Percentiles rank a stretch among this genome's conserved stretches.
phyloP scores from a whole-genome alignment of 2,113 vertebrate species.

The Otolemur garnettii region DNA sequence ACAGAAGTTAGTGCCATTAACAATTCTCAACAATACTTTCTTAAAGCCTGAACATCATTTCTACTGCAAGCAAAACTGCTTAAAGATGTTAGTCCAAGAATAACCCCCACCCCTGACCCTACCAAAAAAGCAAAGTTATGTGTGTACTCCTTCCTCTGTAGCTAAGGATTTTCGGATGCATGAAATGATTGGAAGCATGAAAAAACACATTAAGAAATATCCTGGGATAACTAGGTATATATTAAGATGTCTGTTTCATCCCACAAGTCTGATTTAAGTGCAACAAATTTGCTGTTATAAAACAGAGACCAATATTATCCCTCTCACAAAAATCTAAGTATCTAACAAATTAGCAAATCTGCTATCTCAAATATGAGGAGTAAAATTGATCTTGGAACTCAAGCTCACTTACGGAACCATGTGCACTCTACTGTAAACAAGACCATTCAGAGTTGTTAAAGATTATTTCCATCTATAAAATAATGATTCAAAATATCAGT shows the following conservation, averaged over 20 bases:
- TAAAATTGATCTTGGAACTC: slow-evolving; percentile 69
- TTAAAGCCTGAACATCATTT: slow-evolving; percentile 85
- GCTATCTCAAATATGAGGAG: slow-evolving; percentile 58
- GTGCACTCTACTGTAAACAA: slow-evolving; percentile 72
- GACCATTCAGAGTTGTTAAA: slow-evolving; percentile 56
- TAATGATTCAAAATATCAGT: slow-evolving; percentile 72
- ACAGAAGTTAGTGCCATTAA: slow-evolving; percentile 79
- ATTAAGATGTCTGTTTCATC: slow-evolving; percentile 64
- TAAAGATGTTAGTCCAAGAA: slow-evolving; percentile 84
- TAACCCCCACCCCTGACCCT: slow-evolving; percentile 35
- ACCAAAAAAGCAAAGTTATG: slow-evolving; percentile 82
- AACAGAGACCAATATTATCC: slow-evolving; percentile 73
- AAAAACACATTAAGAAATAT: slow-evolving; percentile 73
- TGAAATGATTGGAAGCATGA: slow-evolving; percentile 74
- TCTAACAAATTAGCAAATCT: slow-evolving; percentile 30
- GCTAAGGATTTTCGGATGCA: slow-evolving; percentile 86
- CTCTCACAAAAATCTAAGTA: slow-evolving; percentile 57
- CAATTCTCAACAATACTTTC: slow-evolving; percentile 81
- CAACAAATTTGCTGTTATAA: slow-evolving; percentile 51
- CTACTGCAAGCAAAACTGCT: slow-evolving; percentile 86
- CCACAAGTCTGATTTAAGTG: slow-evolving; percentile 51
- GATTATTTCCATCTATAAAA: slow-evolving; percentile 71
- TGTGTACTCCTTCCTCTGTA: slow-evolving; percentile 82
- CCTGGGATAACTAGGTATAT: slow-evolving; percentile 61
- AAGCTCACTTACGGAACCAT: slow-evolving; percentile 59